Conservation (phyloP, 2,888 invertebrate genomes). For the Hofmannophila pseudospretella region DNA sequence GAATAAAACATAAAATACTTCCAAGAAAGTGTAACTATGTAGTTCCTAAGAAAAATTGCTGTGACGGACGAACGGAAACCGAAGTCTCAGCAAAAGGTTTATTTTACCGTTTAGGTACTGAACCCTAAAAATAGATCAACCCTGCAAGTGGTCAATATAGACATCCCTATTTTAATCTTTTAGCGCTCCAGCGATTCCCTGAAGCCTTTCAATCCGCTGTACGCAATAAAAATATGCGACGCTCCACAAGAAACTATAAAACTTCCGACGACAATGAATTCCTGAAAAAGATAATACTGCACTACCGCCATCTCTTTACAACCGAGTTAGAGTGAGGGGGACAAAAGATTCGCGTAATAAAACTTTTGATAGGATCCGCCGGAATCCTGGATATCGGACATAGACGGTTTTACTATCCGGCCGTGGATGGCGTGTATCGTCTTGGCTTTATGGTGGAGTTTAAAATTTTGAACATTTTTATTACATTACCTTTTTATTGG, state of each 20-base stretch:
- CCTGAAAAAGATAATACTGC: slow-evolving; percentile 69
- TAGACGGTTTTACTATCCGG: slow-evolving; percentile 59
- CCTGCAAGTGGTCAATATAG: no score
- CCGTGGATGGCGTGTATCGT: slow-evolving; percentile 47
- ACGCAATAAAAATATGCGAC: slow-evolving; percentile 75
- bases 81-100: no score
- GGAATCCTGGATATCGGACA: slow-evolving; percentile 69
- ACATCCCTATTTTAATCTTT: no score
- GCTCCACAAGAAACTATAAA: slow-evolving; percentile 61
- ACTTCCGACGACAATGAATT: slow-evolving; percentile 74
- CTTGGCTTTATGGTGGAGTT: slow-evolving; percentile 55
- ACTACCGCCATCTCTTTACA: slow-evolving; percentile 57
- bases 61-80: no score
- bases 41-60: no score
- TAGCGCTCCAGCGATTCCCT: neutral
- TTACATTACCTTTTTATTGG: slow-evolving; percentile 36
- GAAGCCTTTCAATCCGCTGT: slow-evolving; percentile 27
- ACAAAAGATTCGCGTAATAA: slow-evolving; percentile 65
- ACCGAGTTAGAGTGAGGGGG: slow-evolving; percentile 52
- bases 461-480: slow-evolving; percentile 57
- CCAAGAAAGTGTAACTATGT: no score
- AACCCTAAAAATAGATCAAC: no score
- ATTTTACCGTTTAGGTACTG: no score
- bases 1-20: no score
- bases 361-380: slow-evolving; percentile 71